phyloP scores from a whole-genome alignment of 2,113 vertebrate genomes.

The Noturus placidus region DNA sequence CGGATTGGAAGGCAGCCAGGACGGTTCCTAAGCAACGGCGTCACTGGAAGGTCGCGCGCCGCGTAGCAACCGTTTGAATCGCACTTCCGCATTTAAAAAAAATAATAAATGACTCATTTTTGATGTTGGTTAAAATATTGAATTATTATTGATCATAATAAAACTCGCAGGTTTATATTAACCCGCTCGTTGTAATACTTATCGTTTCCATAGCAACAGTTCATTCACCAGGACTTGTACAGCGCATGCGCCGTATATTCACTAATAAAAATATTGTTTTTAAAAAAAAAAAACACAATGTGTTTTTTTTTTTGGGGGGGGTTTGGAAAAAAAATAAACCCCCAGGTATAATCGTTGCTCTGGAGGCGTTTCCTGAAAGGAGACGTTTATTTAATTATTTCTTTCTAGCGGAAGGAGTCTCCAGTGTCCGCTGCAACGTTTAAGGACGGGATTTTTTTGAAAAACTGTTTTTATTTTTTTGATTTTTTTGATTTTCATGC shows the following conservation, averaged over 20 bases:
- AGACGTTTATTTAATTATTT: not conserved
- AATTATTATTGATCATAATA: too few relatives aligned
- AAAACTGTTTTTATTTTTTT: too few relatives aligned
- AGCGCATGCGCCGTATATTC: not conserved
- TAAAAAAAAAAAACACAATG: too few relatives aligned
- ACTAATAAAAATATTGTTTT: not conserved
- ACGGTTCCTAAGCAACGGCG: slow-evolving; percentile 16
- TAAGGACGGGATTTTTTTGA: too few relatives aligned
- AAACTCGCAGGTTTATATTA: too few relatives aligned
- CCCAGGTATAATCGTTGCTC: not conserved
- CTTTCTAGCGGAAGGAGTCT: not conserved
- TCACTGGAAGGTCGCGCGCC: not conserved
- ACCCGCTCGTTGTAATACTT: not conserved
- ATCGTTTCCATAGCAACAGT: not conserved
- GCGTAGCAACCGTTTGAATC: not conserved
- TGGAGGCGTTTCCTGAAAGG: not conserved
- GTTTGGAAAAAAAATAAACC: too few relatives aligned
- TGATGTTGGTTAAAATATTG: not conserved
- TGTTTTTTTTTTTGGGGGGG: too few relatives aligned
- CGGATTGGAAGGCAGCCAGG: not conserved
- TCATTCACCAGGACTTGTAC: not conserved
- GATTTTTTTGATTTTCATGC: too few relatives aligned
- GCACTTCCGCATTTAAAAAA: not conserved
- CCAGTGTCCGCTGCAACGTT: not conserved
- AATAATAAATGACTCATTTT: not conserved